Conservation (phyloP, 2,113 vertebrate genomes). For the Cottus gobio region DNA sequence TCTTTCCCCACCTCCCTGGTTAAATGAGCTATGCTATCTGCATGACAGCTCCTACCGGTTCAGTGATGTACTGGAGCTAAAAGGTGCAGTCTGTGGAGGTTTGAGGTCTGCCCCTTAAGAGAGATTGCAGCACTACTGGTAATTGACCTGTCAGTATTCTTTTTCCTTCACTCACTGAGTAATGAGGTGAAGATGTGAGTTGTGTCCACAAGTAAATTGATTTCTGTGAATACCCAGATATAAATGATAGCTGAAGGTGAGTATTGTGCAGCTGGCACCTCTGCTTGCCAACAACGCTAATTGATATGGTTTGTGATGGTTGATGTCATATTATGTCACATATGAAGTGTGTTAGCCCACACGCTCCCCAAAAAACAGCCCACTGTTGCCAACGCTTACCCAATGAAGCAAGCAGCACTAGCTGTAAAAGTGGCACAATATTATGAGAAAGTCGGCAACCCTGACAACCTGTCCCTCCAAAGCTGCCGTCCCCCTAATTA, state of each 20-base stretch:
- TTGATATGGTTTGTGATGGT: not conserved
- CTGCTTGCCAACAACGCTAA: not conserved
- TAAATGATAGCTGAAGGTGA: not conserved
- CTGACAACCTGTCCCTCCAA: no score
- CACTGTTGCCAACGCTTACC: not conserved
- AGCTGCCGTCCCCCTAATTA: no score
- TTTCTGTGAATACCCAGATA: not conserved
- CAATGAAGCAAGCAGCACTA: not conserved
- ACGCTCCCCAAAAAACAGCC: not conserved
- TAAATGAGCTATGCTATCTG: slow-evolving; percentile 27
- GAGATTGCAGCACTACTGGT: not conserved
- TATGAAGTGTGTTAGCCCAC: not conserved
- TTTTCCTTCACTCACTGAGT: not conserved
- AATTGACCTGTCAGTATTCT: slow-evolving; percentile 4
- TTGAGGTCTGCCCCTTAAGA: not conserved
- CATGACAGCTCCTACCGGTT: not conserved
- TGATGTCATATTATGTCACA: not conserved
- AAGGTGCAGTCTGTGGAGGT: slow-evolving; percentile 18
- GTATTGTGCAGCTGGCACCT: not conserved
- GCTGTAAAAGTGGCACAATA: not conserved
- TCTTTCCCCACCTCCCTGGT: not conserved
- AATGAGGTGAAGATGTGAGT: not conserved
- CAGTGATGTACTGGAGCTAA: not conserved
- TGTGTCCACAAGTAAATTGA: not conserved
- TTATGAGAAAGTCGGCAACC: no score